Conservation (phyloP, 1,140 invertebrate species). For the Pachyrhynchus sulphureomaculatus region DNA sequence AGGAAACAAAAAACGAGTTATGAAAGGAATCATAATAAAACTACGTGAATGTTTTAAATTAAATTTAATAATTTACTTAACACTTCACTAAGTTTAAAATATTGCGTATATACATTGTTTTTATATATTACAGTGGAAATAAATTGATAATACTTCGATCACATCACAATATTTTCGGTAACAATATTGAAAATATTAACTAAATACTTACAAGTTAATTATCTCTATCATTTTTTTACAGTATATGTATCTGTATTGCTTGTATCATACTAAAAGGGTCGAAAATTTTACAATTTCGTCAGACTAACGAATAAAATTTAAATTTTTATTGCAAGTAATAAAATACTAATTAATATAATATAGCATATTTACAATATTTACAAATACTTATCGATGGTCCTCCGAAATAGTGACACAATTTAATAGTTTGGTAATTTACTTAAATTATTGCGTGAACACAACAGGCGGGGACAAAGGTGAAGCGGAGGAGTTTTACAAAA, state of each 20-base stretch:
- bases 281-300: no score
- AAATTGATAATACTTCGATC: constrained; percentile 36
- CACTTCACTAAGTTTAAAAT: constrained; percentile 19
- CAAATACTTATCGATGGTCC: no score
- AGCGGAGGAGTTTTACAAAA: no score
- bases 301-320: no score
- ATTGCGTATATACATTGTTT: constrained; percentile 12
- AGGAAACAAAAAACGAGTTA: background rate
- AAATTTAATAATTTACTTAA: constrained; percentile 19
- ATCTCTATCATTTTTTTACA: background rate
- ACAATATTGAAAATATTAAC: constrained; percentile 31
- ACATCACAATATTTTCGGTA: constrained; percentile 45
- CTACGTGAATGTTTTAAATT: background rate
- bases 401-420: no score
- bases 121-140: constrained; percentile 11
- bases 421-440: no score
- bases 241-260: no score
- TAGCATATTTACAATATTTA: no score
- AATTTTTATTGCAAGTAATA: no score
- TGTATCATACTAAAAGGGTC: background rate
- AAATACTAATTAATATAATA: no score
- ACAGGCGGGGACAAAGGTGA: no score
- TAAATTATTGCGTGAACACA: no score
- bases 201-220: background rate
- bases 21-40: background rate